Evolutionary conservation across 2,888 invertebrate genomes (phyloP).

Genomic region (Alloscopus bannaensis): DNA sequence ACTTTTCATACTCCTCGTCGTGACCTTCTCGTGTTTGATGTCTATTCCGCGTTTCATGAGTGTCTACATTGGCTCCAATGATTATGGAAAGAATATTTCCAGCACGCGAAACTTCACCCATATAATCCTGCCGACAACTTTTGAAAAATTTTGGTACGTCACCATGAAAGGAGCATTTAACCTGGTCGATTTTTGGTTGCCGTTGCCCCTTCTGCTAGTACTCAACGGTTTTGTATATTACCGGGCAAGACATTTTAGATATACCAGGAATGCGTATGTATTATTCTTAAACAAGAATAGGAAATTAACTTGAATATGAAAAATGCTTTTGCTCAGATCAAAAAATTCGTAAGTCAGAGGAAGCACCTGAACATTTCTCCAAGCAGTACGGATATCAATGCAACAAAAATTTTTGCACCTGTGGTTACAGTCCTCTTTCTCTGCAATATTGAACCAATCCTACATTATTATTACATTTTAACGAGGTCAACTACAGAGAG

Average conservation of each 20-base stretch:
- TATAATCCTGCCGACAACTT: neutral
- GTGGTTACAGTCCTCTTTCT: slow-evolving; percentile 12
- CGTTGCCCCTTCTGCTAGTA: slow-evolving; percentile 6
- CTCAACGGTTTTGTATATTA: slow-evolving; percentile 10
- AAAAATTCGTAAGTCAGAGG: too few relatives aligned
- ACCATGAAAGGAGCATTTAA: neutral
- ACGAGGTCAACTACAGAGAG: slow-evolving; percentile 8
- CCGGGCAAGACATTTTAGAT: slow-evolving; percentile 13
- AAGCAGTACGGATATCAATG: neutral
- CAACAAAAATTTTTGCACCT: neutral
- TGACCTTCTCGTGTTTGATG: neutral
- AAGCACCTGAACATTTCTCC: neutral
- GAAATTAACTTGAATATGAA: too few relatives aligned
- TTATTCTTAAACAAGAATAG: too few relatives aligned
- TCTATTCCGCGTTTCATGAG: slow-evolving; percentile 5
- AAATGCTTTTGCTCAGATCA: too few relatives aligned
- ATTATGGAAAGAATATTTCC: neutral
- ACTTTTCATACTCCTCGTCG: neutral
- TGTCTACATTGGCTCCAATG: neutral
- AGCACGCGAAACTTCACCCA: neutral
- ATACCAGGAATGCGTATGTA: too few relatives aligned
- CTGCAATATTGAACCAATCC: slow-evolving; percentile 6
- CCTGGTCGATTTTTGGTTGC: slow-evolving; percentile 23
- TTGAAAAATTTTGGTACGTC: slow-evolving; percentile 1
- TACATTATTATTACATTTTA: neutral